A percentile compares a stretch with the other conserved stretches of the same genome.
Conservation (phyloP, 2,797 vertebrate species). For the Megalops cyprinoides region DNA sequence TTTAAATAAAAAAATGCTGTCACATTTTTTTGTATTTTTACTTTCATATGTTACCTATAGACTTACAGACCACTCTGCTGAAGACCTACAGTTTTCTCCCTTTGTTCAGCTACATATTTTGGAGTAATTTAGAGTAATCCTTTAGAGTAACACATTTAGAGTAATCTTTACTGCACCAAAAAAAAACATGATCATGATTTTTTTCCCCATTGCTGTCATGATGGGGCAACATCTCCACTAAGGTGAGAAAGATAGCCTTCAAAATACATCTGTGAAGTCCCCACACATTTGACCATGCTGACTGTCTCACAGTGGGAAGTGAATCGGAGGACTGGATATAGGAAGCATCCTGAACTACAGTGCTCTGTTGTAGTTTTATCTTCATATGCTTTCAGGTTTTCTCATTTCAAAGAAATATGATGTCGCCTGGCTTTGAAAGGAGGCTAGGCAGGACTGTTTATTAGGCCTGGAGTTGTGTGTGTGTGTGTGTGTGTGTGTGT, state of each 20-base stretch:
- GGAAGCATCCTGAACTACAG: conserved; percentile 9
- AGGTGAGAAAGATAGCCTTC: not conserved
- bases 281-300: not conserved
- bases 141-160: too few species aligned
- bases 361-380: conserved; percentile 25
- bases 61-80: too few species aligned
- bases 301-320: not conserved
- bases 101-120: too few species aligned
- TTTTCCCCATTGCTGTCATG: not conserved
- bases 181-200: not conserved
- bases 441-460: conserved; percentile 63
- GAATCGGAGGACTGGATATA: not conserved
- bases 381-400: conserved; percentile 43
- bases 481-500: too few species aligned
- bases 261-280: conserved; percentile 11
- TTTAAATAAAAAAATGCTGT: too few species aligned
- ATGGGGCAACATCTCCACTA: not conserved
- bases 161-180: too few species aligned
- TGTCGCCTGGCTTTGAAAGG: conserved; percentile 44
- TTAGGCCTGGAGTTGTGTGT: conserved; percentile 61
- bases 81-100: too few species aligned
- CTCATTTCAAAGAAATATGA: conserved; percentile 60
- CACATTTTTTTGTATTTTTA: too few species aligned
- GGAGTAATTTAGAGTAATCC: too few species aligned
- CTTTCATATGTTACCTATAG: too few species aligned